Conservation (phyloP, 2,888 invertebrate genomes). For the Cryptosula pallasiana region DNA sequence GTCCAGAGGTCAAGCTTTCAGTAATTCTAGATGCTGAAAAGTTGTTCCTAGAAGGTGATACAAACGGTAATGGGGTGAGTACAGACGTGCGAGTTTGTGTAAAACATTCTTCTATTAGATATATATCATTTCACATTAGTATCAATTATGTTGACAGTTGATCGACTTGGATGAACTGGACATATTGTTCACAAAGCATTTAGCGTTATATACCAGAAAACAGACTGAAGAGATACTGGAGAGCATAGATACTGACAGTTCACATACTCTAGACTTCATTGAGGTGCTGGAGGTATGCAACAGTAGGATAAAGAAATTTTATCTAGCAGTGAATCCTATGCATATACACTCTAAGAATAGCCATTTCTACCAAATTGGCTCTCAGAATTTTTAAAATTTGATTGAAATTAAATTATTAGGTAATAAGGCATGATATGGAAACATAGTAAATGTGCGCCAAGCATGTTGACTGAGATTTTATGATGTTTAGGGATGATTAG, state of each 20-base stretch:
- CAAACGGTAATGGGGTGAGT: constrained; percentile 33
- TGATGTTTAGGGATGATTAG: too few relatives aligned
- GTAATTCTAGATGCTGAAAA: constrained; percentile 33
- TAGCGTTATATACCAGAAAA: constrained; percentile 31
- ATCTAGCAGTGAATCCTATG: too few relatives aligned
- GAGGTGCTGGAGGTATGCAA: constrained; percentile 33
- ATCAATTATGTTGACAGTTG: constrained; percentile 27
- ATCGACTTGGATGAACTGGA: constrained; percentile 34
- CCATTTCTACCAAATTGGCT: too few relatives aligned
- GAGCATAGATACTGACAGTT: constrained; percentile 32
- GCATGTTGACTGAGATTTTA: too few relatives aligned
- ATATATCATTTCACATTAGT: too few relatives aligned
- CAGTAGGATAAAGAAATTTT: too few relatives aligned
- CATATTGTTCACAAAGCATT: constrained; percentile 30
- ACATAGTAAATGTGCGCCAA: too few relatives aligned
- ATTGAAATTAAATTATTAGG: too few relatives aligned
- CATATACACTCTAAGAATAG: too few relatives aligned
- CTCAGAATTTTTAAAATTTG: too few relatives aligned
- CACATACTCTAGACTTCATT: constrained; percentile 32
- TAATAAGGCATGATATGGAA: too few relatives aligned
- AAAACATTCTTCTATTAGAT: too few relatives aligned
- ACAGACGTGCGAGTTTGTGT: neutral
- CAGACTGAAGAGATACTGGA: constrained; percentile 32
- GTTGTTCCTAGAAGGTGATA: constrained; percentile 33
- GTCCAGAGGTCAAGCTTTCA: constrained; percentile 30